Percentiles rank a stretch among this genome's conserved stretches.
Conservation (phyloP, 2,797 vertebrate genomes). For the Platalea minor region DNA sequence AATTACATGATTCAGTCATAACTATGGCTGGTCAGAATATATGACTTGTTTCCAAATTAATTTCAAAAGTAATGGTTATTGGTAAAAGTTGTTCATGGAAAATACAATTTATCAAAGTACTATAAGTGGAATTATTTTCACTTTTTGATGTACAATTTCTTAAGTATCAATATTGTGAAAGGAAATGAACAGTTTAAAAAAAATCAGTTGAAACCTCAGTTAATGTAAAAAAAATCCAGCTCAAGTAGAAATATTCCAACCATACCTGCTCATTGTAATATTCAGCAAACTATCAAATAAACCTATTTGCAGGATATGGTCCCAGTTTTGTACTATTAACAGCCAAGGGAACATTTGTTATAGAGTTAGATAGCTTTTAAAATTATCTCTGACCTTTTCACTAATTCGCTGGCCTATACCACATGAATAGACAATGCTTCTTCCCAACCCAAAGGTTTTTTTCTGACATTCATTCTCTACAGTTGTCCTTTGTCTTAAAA, state of each 20-base stretch:
- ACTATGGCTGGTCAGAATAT: neutral
- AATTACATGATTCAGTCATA: neutral
- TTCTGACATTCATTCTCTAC: neutral
- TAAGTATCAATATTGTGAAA: neutral
- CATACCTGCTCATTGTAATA: neutral
- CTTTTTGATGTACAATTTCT: neutral
- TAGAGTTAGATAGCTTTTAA: neutral
- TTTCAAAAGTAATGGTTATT: neutral
- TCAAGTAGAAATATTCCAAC: neutral
- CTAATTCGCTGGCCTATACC: neutral
- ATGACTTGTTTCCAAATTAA: neutral
- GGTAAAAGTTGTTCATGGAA: neutral
- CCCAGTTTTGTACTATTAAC: neutral
- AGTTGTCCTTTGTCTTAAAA: neutral
- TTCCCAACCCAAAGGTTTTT: neutral
- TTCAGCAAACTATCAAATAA: neutral
- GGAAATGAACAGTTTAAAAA: neutral
- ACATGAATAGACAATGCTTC: neutral
- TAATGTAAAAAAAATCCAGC: neutral
- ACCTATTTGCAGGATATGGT: neutral
- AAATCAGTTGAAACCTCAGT: neutral
- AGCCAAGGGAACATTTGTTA: neutral
- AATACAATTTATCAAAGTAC: neutral
- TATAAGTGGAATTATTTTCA: neutral
- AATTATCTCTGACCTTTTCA: conserved; percentile 4